Evolutionary conservation across 2,113 vertebrate species (phyloP).

Genomic region (Motacilla alba): DNA sequence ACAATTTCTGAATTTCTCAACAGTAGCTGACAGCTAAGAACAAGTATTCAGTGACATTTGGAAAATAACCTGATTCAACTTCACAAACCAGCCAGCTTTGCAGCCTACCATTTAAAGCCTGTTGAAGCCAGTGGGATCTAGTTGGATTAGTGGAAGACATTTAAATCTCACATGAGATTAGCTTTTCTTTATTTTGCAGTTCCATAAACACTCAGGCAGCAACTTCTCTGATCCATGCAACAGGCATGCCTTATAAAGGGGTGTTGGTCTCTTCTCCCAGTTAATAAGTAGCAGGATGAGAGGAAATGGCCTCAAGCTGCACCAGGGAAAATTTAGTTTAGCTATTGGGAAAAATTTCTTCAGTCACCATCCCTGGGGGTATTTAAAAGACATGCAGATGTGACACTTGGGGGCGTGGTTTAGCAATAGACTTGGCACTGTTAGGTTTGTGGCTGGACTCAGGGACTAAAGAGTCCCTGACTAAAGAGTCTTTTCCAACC

Average conservation of each 20-base stretch:
- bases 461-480: not conserved
- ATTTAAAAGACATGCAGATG: not conserved
- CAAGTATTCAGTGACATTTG: not conserved
- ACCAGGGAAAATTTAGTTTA: not conserved
- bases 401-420: fast-evolving
- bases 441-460: not conserved
- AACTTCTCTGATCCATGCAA: not conserved
- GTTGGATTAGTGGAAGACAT: not conserved
- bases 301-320: not conserved
- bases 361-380: too few relatives aligned
- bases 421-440: not conserved
- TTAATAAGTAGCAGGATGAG: not conserved
- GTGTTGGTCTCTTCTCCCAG: not conserved
- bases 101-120: not conserved
- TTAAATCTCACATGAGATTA: not conserved
- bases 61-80: not conserved
- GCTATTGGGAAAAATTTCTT: not conserved
- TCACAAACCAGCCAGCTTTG: not conserved
- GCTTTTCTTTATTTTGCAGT: not conserved
- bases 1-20: not conserved
- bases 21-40: not conserved
- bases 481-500: not conserved
- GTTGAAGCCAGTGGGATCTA: not conserved
- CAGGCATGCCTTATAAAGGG: not conserved
- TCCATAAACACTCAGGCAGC: not conserved